Evolutionary conservation across 2,797 vertebrate genomes (phyloP).

Genomic region (Galaxias olidus): DNA sequence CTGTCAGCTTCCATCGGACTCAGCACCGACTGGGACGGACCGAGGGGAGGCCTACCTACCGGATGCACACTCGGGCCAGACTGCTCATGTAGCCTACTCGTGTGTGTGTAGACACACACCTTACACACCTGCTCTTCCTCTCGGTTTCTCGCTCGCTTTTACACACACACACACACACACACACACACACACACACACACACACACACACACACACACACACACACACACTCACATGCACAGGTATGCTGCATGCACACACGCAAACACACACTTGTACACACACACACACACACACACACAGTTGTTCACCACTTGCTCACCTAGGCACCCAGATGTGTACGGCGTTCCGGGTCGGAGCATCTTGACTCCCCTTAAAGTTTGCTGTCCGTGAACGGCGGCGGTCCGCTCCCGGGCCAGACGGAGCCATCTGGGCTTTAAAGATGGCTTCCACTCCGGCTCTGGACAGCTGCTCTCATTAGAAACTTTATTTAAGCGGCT

Average conservation of each 20-base stretch:
- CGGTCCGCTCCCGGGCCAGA: not conserved
- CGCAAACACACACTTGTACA: too few relatives aligned
- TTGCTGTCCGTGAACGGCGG: not conserved
- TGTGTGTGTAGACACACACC: too few relatives aligned
- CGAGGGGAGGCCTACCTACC: constrained; percentile 24
- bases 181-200: not conserved
- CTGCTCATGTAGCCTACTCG: too few relatives aligned
- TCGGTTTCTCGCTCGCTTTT: not conserved
- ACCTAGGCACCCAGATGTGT: not conserved
- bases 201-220: not conserved
- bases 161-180: not conserved
- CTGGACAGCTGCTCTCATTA: constrained; percentile 57
- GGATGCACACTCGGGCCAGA: too few relatives aligned
- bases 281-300: not conserved
- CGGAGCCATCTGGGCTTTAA: constrained; percentile 36
- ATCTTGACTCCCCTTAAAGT: constrained; percentile 17
- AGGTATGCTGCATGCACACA: not conserved
- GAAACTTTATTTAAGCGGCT: constrained; percentile 52
- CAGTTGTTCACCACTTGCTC: not conserved
- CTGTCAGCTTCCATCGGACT: constrained; percentile 62
- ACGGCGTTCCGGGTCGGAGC: not conserved
- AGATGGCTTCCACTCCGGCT: constrained; percentile 37
- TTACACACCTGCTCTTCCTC: constrained; percentile 17
- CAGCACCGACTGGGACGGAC: constrained; percentile 32
- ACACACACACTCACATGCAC: not conserved